Conservation (phyloP, 2,797 vertebrate species). For the Oophaga sylvatica region DNA sequence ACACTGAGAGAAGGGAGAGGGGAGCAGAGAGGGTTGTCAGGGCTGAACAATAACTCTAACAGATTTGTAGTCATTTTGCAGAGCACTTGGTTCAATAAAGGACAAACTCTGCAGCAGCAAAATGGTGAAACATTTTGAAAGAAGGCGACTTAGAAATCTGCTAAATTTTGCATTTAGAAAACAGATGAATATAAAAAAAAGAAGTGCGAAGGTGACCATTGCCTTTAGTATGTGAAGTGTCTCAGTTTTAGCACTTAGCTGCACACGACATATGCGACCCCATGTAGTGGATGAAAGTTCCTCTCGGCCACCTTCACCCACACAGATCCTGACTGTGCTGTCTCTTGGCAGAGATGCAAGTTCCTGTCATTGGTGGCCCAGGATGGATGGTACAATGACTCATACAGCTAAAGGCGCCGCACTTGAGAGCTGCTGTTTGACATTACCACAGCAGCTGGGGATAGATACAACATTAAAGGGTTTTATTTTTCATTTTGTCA, state of each 20-base stretch:
- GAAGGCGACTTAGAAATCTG: too few relatives aligned
- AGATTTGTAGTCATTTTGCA: too few relatives aligned
- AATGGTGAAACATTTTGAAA: too few relatives aligned
- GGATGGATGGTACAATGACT: constrained; percentile 18
- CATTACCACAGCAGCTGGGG: not conserved
- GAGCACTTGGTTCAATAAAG: too few relatives aligned
- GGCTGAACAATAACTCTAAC: too few relatives aligned
- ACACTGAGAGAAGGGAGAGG: too few relatives aligned
- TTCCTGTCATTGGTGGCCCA: not conserved
- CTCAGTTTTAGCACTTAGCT: not conserved
- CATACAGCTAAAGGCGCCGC: not conserved
- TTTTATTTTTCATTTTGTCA: not conserved
- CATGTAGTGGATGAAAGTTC: not conserved
- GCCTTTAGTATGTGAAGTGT: not conserved
- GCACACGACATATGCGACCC: not conserved
- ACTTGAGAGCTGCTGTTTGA: not conserved
- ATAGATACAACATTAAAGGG: not conserved
- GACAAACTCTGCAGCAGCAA: too few relatives aligned
- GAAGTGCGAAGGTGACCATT: too few relatives aligned
- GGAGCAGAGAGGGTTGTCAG: too few relatives aligned
- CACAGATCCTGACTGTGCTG: constrained; percentile 5
- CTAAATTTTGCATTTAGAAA: too few relatives aligned
- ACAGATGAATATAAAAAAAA: too few relatives aligned
- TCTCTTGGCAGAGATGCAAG: constrained; percentile 19
- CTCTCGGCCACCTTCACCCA: not conserved